Evolutionary conservation across 2,888 invertebrate genomes (phyloP).

Genomic region (Caenorhabditis sp.): DNA sequence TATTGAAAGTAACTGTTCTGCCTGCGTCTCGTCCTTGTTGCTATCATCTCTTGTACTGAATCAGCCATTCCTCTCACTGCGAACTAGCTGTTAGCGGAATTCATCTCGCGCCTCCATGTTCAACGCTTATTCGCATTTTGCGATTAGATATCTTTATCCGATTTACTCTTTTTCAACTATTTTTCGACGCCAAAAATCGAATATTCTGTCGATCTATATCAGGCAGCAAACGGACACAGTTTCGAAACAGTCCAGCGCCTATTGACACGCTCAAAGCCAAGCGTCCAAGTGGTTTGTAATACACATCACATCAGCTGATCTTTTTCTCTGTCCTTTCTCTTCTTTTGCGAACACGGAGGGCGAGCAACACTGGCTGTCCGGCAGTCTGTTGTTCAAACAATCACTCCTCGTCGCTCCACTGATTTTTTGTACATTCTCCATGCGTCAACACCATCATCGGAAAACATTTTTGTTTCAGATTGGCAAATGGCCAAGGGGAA

Average conservation of each 20-base stretch:
- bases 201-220: slow-evolving; percentile 3
- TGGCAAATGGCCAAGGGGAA: slow-evolving; percentile 55
- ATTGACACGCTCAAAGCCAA: slow-evolving; percentile 18
- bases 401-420: slow-evolving; percentile 3
- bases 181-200: no score
- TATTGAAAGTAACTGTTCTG: slow-evolving; percentile 5
- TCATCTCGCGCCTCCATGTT: no score
- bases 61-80: slow-evolving; percentile 1
- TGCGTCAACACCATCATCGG: background rate
- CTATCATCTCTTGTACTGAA: background rate
- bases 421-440: background rate
- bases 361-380: slow-evolving; percentile 25
- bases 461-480: slow-evolving; percentile 28
- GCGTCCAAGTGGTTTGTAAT: slow-evolving; percentile 9
- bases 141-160: no score
- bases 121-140: no score
- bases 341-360: slow-evolving; percentile 5
- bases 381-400: slow-evolving; percentile 22
- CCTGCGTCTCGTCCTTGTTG: slow-evolving; percentile 7
- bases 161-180: no score
- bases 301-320: slow-evolving; percentile 44
- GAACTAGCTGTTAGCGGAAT: no score
- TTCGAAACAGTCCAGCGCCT: slow-evolving; percentile 28
- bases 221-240: background rate
- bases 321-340: slow-evolving; percentile 15